Base-by-base conservation (phyloP, 1,140 invertebrate species). In the Spodoptera litura region DNA sequence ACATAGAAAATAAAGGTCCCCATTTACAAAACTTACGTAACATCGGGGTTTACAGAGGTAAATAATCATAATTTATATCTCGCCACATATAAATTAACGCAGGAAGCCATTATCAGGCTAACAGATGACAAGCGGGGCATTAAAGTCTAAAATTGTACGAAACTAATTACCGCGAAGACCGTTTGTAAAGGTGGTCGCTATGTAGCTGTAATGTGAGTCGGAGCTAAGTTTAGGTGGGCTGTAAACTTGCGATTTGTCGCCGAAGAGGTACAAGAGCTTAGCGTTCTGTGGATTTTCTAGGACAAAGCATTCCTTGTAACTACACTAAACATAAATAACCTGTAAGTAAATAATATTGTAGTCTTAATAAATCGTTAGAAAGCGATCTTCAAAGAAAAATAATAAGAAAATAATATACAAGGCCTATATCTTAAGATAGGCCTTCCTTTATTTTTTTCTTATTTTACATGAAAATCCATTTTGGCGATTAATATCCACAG, bases 81-180 rank as follows among this genome's bases (percentile, higher is more conserved):
- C 9, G 56, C 58, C 56, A 70, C 64, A 51, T 77, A 82, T 81
- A 81, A 84, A 84, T 81, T 80, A 83, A 74, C 78, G 59, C 74
- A 81, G 86, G 84, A 87, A 87, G 80, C 81, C 84, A 81, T 85
- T 84, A 84, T 62, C 78, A 56, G 52, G 73, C 61, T 11, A 71
- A 81, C 79, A 81, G 79, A 78, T 84, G 83, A 85, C 83, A 83
- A 78, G 62, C 49, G 53, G 58, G 71, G 75, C 81, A 82, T 85
- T 87, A 87, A 86, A 88, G 81, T 83, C 86, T 87, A 85, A 85
- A 87, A 87, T 84, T 85, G 83, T 83, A 83, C 84, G 52, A 82
- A 85, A 83, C 82, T 87, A 85, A 87, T 87, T 84, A 85, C 86
- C 66, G 61, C 73, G 53, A 59, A 81, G 78, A 76, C 71, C 53